A percentile compares a stretch with the other conserved stretches of the same genome.
Conservation (phyloP, 2,113 vertebrate genomes). For the Candoia aspera region DNA sequence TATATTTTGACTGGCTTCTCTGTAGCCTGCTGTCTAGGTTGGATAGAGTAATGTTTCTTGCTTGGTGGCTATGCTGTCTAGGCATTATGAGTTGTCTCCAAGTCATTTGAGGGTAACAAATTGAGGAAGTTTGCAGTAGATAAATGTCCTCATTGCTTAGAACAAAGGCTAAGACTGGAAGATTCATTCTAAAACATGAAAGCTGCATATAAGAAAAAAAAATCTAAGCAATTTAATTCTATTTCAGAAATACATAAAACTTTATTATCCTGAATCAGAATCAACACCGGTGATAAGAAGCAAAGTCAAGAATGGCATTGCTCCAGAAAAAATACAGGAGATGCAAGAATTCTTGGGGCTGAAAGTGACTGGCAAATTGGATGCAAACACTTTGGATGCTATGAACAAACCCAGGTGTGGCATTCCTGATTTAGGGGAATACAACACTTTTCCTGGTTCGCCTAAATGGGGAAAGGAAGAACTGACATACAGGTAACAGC, state of each 20-base stretch:
- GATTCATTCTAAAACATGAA: not conserved
- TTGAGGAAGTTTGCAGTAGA: not conserved
- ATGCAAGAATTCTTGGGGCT: conserved; percentile 73
- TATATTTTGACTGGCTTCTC: not conserved
- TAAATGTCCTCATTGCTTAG: not conserved
- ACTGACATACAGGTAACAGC: conserved; percentile 67
- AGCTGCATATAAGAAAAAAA: not conserved
- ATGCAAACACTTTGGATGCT: conserved; percentile 50
- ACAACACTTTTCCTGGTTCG: conserved; percentile 54
- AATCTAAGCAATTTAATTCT: not conserved
- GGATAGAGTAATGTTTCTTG: not conserved
- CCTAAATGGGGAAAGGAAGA: conserved; percentile 62
- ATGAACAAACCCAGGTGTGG: conserved; percentile 72
- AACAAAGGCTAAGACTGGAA: not conserved
- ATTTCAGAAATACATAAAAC: conserved; percentile 69
- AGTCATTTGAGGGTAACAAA: not conserved
- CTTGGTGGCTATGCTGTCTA: not conserved
- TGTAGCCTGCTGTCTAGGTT: not conserved
- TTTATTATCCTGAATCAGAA: conserved; percentile 66
- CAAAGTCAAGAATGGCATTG: not conserved
- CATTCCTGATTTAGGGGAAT: conserved; percentile 60
- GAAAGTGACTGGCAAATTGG: conserved; percentile 66
- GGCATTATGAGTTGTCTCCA: not conserved
- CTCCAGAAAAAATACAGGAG: conserved; percentile 62
- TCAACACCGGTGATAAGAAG: conserved; percentile 34